Percentiles rank a stretch among this genome's conserved stretches.
phyloP scores from a whole-genome alignment of 1,140 invertebrate species.

The Nebria ingens region DNA sequence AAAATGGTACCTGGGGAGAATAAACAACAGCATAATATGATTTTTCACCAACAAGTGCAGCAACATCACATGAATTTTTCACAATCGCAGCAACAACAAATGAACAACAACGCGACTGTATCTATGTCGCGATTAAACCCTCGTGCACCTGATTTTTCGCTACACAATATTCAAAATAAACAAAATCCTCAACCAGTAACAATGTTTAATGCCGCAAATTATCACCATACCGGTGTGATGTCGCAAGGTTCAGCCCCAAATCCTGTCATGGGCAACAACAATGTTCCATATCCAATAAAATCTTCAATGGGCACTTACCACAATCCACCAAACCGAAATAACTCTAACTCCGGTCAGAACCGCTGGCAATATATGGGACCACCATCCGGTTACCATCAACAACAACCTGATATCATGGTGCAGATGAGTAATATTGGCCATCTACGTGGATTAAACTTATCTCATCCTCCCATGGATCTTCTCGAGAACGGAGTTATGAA shows the following conservation, averaged over 20 bases:
- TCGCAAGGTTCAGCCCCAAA: slow-evolving; percentile 3
- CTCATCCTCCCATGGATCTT: slow-evolving; percentile 39
- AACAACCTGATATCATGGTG: slow-evolving; percentile 35
- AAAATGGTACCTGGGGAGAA: slow-evolving; percentile 35
- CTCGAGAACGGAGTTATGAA: slow-evolving; percentile 40
- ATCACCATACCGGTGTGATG: slow-evolving; percentile 14
- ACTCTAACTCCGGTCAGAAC: slow-evolving; percentile 16
- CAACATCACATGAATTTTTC: slow-evolving; percentile 37
- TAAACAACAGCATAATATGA: slow-evolving; percentile 26
- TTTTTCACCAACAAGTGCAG: slow-evolving; percentile 17
- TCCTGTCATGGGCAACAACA: not conserved
- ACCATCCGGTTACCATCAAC: slow-evolving; percentile 23
- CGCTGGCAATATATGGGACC: slow-evolving; percentile 22
- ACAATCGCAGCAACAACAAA: slow-evolving; percentile 33
- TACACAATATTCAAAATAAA: slow-evolving; percentile 37
- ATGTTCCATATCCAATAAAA: slow-evolving; percentile 7
- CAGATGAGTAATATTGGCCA: slow-evolving; percentile 14
- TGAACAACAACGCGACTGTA: slow-evolving; percentile 30
- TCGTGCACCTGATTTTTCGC: slow-evolving; percentile 73
- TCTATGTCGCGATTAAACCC: slow-evolving; percentile 73
- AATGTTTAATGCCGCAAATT: slow-evolving; percentile 13
- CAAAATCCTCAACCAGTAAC: slow-evolving; percentile 12
- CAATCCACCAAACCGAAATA: slow-evolving; percentile 26
- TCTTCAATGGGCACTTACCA: not conserved
- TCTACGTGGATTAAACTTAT: slow-evolving; percentile 26